A percentile compares a stretch with the other conserved stretches of the same genome.
Conservation (phyloP, 2,113 vertebrate species). For the Ochotona princeps region DNA sequence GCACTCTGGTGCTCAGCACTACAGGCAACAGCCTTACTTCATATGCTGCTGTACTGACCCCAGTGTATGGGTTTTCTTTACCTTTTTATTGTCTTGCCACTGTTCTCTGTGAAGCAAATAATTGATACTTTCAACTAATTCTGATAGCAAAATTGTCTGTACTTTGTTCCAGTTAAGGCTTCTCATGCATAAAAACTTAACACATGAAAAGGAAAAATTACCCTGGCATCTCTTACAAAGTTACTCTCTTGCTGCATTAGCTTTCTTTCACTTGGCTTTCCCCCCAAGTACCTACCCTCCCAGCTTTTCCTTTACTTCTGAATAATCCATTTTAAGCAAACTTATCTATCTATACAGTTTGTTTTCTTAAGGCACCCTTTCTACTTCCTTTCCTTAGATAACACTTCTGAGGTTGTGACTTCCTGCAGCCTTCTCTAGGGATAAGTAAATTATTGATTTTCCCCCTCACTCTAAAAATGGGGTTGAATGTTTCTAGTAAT, state of each 20-base stretch:
- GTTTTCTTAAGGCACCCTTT: background rate
- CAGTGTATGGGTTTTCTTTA: slow-evolving; percentile 22
- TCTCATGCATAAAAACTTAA: background rate
- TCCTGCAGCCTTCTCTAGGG: background rate
- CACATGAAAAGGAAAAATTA: background rate
- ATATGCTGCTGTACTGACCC: too few relatives aligned
- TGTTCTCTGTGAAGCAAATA: background rate
- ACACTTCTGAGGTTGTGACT: background rate
- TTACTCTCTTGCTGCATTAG: background rate
- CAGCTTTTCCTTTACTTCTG: background rate
- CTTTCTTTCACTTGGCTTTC: slow-evolving; percentile 19
- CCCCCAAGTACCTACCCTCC: background rate
- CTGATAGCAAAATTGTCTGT: background rate
- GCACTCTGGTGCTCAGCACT: too few relatives aligned
- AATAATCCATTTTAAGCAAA: slow-evolving; percentile 31
- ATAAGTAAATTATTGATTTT: background rate
- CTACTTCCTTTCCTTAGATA: background rate
- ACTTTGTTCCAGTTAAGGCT: background rate
- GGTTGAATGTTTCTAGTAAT: background rate
- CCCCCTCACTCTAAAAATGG: background rate
- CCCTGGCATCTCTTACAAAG: background rate
- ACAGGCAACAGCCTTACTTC: too few relatives aligned
- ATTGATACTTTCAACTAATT: background rate
- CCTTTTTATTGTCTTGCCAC: background rate
- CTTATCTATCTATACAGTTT: background rate